A percentile compares a stretch with the other conserved stretches of the same genome.
Evolutionary conservation across 2,888 invertebrate genomes (phyloP).

Genomic region (Tholera decimalis): DNA sequence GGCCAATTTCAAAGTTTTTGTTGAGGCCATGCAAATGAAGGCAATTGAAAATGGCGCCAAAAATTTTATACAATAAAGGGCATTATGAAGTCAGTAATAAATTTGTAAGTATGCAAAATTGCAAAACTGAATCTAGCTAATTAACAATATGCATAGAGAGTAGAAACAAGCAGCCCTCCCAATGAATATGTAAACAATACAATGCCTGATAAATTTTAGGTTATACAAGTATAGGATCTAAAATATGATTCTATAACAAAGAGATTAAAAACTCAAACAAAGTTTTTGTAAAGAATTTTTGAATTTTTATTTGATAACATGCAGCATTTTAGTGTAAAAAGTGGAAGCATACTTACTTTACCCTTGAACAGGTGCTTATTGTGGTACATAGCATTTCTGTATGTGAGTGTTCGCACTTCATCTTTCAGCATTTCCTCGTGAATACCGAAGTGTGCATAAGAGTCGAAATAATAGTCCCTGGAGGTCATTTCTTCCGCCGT

Average conservation of each 20-base stretch:
- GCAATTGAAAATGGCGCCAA: conserved; percentile 53
- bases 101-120: neutral
- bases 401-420: conserved; percentile 99
- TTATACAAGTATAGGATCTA: conserved; percentile 35
- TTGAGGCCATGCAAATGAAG: neutral
- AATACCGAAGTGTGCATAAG: conserved; percentile 99
- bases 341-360: conserved; percentile 89
- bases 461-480: conserved; percentile 99
- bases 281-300: neutral
- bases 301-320: neutral
- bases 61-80: neutral
- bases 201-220: conserved; percentile 51
- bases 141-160: neutral
- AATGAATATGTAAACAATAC: conserved; percentile 39
- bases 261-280: conserved; percentile 13
- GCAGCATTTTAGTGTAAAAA: conserved; percentile 1
- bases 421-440: conserved; percentile 99
- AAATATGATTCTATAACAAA: conserved; percentile 50
- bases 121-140: neutral
- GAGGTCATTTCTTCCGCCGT: conserved; percentile 99
- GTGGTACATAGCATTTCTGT: conserved; percentile 99
- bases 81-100: neutral
- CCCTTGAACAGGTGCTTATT: conserved; percentile 99
- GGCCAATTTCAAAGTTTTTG: conserved; percentile 3
- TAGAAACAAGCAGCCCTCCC: neutral